Evolutionary conservation across 1,140 invertebrate genomes (phyloP), one percentile per base, ranked within the genome.

Genomic region (Eriosoma lanigerum): DNA sequence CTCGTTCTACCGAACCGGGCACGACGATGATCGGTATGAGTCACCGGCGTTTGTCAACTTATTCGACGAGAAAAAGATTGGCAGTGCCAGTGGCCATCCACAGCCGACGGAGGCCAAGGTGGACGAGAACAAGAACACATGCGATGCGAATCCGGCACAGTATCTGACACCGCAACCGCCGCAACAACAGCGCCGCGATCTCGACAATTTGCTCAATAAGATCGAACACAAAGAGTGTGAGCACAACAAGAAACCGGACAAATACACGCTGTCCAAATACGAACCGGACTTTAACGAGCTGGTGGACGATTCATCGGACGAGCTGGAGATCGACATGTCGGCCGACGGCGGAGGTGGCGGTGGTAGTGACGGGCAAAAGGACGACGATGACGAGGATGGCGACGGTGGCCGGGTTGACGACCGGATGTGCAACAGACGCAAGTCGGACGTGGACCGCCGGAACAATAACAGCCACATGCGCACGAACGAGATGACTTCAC

Each of bases 281-380:
- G 90, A 92, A 72, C 91, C 91, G 0, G 92, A 93, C 84, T 93
- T 93, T 84, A 92, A 93, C 84, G 92, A 93, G 83, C 86, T 93
- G 19, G 92, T 92, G 1, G 92, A 93, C 84, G 92, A 93, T 76
- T 93, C 92, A 1, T 92, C 92, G 17, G 92, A 92, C 82, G 92
- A 93, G 84, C 84, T 93, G 15, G 92, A 93, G 86, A 93, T 93
- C 81, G 92, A 93, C 84, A 93, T 93, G 89, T 92, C 91, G 0
- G 91, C 92, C 83, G 86, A 87, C 4, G 83, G 83, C 1, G 82
- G 83, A 0, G 87, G 89, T 6, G 87, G 88, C 58, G 86, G 87
- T n/a, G 87, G 89, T 10, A 64, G 81, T 24, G 85, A 85, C 5
- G 87, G 26, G 86, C 9, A 29, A 0, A 46, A 46, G 0, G 48